phyloP scores from a whole-genome alignment of 2,888 invertebrate genomes.

The Xiphydria camelus region DNA sequence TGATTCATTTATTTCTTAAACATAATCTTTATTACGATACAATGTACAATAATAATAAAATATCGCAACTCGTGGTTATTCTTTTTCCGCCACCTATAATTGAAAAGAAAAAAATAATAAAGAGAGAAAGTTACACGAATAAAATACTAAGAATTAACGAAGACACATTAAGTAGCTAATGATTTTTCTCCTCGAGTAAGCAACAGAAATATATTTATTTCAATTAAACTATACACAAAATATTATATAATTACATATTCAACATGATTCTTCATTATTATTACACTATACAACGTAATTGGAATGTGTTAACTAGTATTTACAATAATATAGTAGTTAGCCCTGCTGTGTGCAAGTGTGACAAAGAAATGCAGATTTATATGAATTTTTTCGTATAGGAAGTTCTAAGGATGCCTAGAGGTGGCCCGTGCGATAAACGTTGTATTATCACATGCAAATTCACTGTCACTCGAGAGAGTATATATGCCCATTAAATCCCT shows the following conservation, averaged over 20 bases:
- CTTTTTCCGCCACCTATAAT: slow-evolving; percentile 53
- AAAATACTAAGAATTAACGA: slow-evolving; percentile 49
- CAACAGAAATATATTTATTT: slow-evolving; percentile 57
- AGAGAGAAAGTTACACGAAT: slow-evolving; percentile 34
- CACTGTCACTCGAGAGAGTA: slow-evolving; percentile 42
- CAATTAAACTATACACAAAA: slow-evolving; percentile 58
- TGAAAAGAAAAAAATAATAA: slow-evolving; percentile 34
- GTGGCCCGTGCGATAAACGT: slow-evolving; percentile 38
- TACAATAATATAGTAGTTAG: slow-evolving; percentile 55
- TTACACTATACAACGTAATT: slow-evolving; percentile 56
- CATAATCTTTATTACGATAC: slow-evolving; percentile 45
- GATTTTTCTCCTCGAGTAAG: slow-evolving; percentile 45
- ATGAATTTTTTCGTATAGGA: slow-evolving; percentile 35
- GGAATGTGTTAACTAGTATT: slow-evolving; percentile 59
- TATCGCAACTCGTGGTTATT: slow-evolving; percentile 49
- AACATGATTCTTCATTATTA: slow-evolving; percentile 47
- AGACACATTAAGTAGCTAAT: slow-evolving; percentile 56
- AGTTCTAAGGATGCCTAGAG: slow-evolving; percentile 51
- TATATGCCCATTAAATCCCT: slow-evolving; percentile 58
- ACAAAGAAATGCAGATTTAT: slow-evolving; percentile 53
- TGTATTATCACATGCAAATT: slow-evolving; percentile 43
- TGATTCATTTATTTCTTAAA: slow-evolving; percentile 48
- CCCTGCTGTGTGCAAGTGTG: slow-evolving; percentile 56
- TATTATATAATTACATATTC: slow-evolving; percentile 57
- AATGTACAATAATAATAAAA: slow-evolving; percentile 54